Percentiles rank a stretch among this genome's conserved stretches.
These are phyloP conservation scores for Chrysodeixis includens DNA, from an alignment of 2,888 invertebrate genomes.

Conservation along the genomic window DNA sequence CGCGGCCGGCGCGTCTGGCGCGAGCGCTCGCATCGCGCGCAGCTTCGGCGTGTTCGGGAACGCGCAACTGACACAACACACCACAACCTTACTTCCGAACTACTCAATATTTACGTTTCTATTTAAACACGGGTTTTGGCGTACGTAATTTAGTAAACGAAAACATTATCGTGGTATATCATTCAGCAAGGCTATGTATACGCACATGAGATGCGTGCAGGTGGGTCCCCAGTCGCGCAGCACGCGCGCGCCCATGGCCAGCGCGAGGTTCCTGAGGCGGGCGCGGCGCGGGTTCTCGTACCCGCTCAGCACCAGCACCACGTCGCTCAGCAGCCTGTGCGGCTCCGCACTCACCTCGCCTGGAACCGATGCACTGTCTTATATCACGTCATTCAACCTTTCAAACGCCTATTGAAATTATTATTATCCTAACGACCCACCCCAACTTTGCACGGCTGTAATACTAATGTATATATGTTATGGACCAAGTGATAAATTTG, in stretches of 20 bases:
- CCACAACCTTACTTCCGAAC: background rate
- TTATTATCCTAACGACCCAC: no score
- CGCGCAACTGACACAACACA: background rate
- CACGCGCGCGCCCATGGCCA: slow-evolving; percentile 94
- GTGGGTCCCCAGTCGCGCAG: slow-evolving; percentile 92
- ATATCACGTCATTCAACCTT: background rate
- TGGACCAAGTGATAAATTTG: no score
- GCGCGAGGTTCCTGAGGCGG: slow-evolving; percentile 91
- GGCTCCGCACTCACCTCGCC: slow-evolving; percentile 19
- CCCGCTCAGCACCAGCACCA: slow-evolving; percentile 95
- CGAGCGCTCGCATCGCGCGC: slow-evolving; percentile 65
- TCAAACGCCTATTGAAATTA: no score
- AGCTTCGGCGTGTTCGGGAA: slow-evolving; percentile 97
- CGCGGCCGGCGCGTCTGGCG: slow-evolving; percentile 90
- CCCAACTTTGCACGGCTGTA: no score
- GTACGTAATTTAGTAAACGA: no score
- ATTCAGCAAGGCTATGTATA: slow-evolving; percentile 32
- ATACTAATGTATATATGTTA: no score
- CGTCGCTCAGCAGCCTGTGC: slow-evolving; percentile 87
- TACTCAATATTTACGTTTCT: no score
- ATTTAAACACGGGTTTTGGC: no score
- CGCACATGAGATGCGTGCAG: slow-evolving; percentile 96
- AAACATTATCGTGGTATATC: no score
- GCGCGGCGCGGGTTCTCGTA: slow-evolving; percentile 95
- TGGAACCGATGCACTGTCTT: background rate